Conservation (phyloP, 2,113 vertebrate species). For the Equus quagga region DNA sequence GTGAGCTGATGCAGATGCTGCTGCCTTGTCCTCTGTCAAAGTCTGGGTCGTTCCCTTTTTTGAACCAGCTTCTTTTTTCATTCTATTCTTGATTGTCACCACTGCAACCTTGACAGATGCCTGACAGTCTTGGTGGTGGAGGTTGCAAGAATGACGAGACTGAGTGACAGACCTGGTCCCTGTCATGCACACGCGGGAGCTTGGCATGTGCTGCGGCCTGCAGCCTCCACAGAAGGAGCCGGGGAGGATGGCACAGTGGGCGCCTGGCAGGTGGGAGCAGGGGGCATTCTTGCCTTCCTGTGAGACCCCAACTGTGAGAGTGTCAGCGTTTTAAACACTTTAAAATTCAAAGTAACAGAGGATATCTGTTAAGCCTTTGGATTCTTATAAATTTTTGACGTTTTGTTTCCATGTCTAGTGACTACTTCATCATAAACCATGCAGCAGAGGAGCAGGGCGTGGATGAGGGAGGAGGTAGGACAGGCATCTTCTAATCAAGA, state of each 20-base stretch:
- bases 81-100: background rate
- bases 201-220: background rate
- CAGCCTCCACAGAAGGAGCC: background rate
- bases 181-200: fast-evolving
- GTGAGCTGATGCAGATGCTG: fast-evolving
- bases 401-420: slow-evolving; percentile 10
- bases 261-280: background rate
- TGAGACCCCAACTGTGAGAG: background rate
- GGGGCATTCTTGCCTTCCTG: background rate
- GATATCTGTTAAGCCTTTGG: background rate
- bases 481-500: background rate
- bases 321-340: background rate
- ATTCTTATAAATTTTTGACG: slow-evolving; percentile 17
- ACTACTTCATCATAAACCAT: slow-evolving; percentile 5
- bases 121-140: background rate
- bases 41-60: background rate
- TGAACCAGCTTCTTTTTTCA: background rate
- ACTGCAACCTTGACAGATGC: background rate
- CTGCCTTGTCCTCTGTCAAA: background rate
- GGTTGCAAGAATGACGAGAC: background rate
- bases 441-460: background rate
- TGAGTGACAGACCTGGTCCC: background rate
- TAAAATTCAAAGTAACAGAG: background rate
- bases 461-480: background rate
- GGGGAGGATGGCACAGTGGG: fast-evolving